A percentile compares a stretch with the other conserved stretches of the same genome.
These are phyloP conservation scores for rat (Rattus norvegicus) DNA, from an alignment of 2,113 vertebrate species.

Conservation along the genomic window DNA sequence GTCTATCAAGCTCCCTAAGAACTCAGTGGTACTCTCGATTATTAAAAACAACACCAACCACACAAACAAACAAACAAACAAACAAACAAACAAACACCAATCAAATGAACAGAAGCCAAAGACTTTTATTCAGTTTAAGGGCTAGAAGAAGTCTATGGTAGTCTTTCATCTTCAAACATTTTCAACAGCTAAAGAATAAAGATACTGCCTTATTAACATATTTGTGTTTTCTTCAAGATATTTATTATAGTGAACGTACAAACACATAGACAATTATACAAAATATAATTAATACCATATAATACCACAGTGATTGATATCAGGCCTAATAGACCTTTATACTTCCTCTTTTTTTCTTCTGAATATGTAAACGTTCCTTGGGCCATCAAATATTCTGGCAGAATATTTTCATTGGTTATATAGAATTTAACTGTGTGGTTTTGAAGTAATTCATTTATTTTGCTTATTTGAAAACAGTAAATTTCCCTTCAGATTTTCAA, in stretches of 20 bases:
- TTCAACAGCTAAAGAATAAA: background rate
- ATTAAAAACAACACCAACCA: background rate
- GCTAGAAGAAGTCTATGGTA: background rate
- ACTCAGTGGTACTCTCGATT: background rate
- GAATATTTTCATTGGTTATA: background rate
- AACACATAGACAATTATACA: background rate
- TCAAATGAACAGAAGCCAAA: background rate
- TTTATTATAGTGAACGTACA: background rate
- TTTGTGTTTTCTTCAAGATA: background rate
- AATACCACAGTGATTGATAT: background rate
- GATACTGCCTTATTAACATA: background rate
- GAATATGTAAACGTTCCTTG: background rate
- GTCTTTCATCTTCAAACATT: accelerated
- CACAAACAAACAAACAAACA: background rate
- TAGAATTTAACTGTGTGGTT: background rate
- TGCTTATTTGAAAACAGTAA: background rate
- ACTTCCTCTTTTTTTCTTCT: background rate
- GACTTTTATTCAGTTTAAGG: background rate
- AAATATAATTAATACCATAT: background rate
- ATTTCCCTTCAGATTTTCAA: background rate
- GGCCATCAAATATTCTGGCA: background rate
- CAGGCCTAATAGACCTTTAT: background rate
- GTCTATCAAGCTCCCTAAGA: background rate
- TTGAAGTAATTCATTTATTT: slow-evolving; percentile 38
- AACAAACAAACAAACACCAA: too few species aligned